These are phyloP conservation scores for Gambusia affinis DNA, from an alignment of 2,113 vertebrate species.

Conservation along the genomic window DNA sequence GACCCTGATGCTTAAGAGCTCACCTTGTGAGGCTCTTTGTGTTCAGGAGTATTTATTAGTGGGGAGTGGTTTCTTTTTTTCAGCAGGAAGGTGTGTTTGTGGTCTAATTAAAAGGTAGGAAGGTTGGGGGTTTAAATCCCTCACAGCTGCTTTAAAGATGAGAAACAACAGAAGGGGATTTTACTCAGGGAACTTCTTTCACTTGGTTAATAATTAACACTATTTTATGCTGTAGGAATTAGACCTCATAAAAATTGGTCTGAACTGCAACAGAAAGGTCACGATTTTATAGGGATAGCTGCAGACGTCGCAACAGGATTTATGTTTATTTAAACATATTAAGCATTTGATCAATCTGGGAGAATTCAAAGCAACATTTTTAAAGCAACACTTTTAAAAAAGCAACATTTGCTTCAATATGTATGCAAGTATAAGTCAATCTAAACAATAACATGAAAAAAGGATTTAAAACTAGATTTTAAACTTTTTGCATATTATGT, in stretches of 20 bases:
- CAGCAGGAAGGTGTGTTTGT: slow-evolving; percentile 5
- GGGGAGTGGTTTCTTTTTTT: slow-evolving; percentile 11
- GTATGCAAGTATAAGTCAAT: too few species aligned
- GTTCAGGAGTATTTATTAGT: slow-evolving; percentile 8
- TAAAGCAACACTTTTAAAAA: neutral
- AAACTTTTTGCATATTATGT: too few species aligned
- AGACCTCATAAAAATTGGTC: neutral
- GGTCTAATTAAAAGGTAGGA: slow-evolving; percentile 44
- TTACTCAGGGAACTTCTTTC: slow-evolving; percentile 5
- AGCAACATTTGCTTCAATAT: too few species aligned
- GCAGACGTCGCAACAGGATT: neutral
- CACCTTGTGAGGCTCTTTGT: slow-evolving; percentile 13
- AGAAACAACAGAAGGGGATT: slow-evolving; percentile 18
- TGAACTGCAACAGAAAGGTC: neutral
- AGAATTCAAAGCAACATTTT: neutral
- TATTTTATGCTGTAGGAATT: neutral
- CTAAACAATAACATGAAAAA: too few species aligned
- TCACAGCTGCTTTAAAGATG: slow-evolving; percentile 25
- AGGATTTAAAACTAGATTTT: too few species aligned
- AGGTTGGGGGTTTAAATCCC: neutral
- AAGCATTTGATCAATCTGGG: neutral
- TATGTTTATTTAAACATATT: neutral
- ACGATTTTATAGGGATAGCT: neutral
- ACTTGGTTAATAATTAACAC: neutral
- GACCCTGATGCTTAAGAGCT: too few species aligned